Conservation (phyloP, 2,113 vertebrate genomes). For the Marcusenius ussheri region DNA sequence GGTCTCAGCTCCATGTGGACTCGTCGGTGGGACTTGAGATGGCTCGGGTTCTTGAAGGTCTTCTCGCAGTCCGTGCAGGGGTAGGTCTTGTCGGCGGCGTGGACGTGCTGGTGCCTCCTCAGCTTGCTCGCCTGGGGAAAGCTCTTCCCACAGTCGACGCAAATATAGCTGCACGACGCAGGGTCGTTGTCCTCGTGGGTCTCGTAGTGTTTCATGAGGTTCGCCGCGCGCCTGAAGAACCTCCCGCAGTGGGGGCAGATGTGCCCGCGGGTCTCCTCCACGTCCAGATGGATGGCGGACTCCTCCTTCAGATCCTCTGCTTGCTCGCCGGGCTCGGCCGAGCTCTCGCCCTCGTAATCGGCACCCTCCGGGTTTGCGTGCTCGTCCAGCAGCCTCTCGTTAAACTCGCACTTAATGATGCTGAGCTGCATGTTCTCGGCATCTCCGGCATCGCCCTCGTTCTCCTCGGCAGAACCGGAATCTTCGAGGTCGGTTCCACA, state of each 20-base stretch:
- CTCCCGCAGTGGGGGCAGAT: constrained; percentile 45
- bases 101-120: constrained; percentile 37
- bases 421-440: neutral
- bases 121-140: constrained; percentile 45
- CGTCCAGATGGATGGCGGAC: neutral
- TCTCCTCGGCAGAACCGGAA: neutral
- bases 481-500: neutral
- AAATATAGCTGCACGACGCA: constrained; percentile 9
- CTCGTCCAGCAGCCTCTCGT: constrained; percentile 1
- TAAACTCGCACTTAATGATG: constrained; percentile 12
- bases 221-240: constrained; percentile 22
- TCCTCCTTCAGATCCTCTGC: neutral
- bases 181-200: constrained; percentile 42
- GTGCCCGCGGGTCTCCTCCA: neutral
- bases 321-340: neutral
- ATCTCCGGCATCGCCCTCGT: neutral
- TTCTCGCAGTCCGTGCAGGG: constrained; percentile 36
- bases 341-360: neutral
- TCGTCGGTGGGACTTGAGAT: constrained; percentile 41
- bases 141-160: constrained; percentile 37
- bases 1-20: constrained; percentile 21
- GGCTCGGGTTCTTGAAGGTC: constrained; percentile 35
- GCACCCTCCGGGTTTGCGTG: neutral
- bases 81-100: constrained; percentile 21
- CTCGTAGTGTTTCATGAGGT: constrained; percentile 43